Conservation (phyloP, 2,113 vertebrate species). For the Cygnus buccinator region DNA sequence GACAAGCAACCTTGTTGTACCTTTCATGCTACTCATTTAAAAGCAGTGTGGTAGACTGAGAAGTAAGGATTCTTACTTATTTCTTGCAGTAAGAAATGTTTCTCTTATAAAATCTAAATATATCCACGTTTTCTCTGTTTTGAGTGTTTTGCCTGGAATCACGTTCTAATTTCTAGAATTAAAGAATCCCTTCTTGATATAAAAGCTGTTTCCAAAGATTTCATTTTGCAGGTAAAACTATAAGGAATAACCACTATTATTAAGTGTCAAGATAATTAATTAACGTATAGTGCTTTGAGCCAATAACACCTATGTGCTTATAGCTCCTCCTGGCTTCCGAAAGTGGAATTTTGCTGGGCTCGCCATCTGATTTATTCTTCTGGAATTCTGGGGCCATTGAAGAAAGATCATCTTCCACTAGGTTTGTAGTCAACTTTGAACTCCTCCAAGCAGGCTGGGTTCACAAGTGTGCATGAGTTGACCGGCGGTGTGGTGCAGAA, state of each 20-base stretch:
- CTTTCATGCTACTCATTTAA: background rate
- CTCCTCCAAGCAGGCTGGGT: background rate
- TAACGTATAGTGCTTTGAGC: background rate
- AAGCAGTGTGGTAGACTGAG: background rate
- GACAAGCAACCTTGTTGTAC: background rate
- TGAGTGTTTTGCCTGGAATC: background rate
- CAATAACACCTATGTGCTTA: background rate
- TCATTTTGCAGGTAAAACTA: background rate
- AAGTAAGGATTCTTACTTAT: background rate
- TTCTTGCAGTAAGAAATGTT: background rate
- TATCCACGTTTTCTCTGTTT: background rate
- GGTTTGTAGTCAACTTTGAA: background rate
- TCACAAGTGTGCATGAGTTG: fast-evolving
- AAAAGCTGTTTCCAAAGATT: background rate
- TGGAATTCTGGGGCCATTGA: background rate
- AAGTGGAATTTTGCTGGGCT: slow-evolving; percentile 1
- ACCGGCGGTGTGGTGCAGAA: background rate
- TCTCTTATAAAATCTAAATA: background rate
- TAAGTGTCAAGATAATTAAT: background rate
- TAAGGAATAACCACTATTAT: background rate
- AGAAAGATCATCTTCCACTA: background rate
- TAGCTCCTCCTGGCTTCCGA: slow-evolving; percentile 63
- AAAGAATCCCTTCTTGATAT: background rate
- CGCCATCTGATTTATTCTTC: background rate
- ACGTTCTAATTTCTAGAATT: background rate